Evolutionary conservation across 2,797 vertebrate genomes (phyloP).

Genomic region (Enteromius fasciolatus): DNA sequence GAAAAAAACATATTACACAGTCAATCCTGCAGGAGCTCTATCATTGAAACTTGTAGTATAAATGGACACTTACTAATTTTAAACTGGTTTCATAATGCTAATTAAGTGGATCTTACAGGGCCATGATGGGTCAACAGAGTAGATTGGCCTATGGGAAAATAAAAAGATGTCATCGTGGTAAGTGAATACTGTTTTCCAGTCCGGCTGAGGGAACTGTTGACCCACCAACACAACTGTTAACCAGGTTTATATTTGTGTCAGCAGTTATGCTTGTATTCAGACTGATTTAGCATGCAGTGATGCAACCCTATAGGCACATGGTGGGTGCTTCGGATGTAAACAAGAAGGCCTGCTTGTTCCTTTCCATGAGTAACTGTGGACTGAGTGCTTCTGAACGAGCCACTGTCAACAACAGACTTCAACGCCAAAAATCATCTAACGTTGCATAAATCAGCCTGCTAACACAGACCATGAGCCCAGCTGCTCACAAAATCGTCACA

Average conservation of each 20-base stretch:
- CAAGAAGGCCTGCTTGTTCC: neutral
- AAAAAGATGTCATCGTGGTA: neutral
- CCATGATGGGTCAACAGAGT: neutral
- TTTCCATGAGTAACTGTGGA: neutral
- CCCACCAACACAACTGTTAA: neutral
- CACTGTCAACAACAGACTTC: conserved; percentile 1
- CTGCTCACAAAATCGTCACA: neutral
- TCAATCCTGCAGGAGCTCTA: neutral
- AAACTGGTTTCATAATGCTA: neutral
- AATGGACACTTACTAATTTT: conserved; percentile 3
- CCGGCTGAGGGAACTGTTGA: neutral
- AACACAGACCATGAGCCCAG: neutral
- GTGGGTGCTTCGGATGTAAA: conserved; percentile 5
- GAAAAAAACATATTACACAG: neutral
- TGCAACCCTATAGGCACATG: conserved; percentile 9
- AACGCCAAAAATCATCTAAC: neutral
- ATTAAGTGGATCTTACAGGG: neutral
- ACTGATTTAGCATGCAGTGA: neutral
- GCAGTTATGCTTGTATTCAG: neutral
- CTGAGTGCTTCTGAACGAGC: neutral
- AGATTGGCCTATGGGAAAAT: neutral
- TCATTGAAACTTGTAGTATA: neutral
- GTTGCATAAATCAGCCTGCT: neutral
- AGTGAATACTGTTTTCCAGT: conserved; percentile 24
- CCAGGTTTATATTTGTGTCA: neutral